Conservation (phyloP, 2,888 invertebrate genomes). For the Dendrolimus pini region DNA sequence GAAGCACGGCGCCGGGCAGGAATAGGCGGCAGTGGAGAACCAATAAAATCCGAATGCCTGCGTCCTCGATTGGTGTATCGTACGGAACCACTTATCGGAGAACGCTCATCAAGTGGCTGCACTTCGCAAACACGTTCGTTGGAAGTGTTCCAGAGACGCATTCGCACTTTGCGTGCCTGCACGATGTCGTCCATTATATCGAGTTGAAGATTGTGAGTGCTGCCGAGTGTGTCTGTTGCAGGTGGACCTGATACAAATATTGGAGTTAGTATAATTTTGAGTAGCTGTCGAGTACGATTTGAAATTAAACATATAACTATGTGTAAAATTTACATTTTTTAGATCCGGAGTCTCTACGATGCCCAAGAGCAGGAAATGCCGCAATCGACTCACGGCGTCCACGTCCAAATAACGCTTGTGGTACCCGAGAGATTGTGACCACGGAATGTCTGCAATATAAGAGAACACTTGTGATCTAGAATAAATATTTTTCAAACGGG, state of each 20-base stretch:
- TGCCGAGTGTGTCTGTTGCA: constrained; percentile 83
- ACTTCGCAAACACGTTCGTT: constrained; percentile 89
- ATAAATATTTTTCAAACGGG: no score
- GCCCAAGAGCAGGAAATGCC: constrained; percentile 80
- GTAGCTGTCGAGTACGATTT: background rate
- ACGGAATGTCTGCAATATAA: constrained; percentile 83
- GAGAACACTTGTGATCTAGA: background rate
- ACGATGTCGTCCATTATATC: constrained; percentile 94
- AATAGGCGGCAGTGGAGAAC: constrained; percentile 77
- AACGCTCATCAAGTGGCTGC: constrained; percentile 84
- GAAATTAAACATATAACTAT: no score
- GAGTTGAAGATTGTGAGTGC: constrained; percentile 88
- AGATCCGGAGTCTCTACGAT: constrained; percentile 59
- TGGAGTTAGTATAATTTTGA: background rate
- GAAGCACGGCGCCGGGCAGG: constrained; percentile 82
- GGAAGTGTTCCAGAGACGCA: constrained; percentile 91
- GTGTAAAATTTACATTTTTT: constrained; percentile 54
- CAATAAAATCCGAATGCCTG: constrained; percentile 85
- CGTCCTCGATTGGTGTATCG: constrained; percentile 79
- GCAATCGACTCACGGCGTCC: constrained; percentile 89
- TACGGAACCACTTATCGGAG: constrained; percentile 67
- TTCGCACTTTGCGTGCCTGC: constrained; percentile 86
- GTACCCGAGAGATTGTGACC: constrained; percentile 90
- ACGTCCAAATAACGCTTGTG: constrained; percentile 84
- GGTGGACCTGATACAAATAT: constrained; percentile 76